phyloP scores from a whole-genome alignment of 2,888 invertebrate genomes.

The Lycaena phlaeas region DNA sequence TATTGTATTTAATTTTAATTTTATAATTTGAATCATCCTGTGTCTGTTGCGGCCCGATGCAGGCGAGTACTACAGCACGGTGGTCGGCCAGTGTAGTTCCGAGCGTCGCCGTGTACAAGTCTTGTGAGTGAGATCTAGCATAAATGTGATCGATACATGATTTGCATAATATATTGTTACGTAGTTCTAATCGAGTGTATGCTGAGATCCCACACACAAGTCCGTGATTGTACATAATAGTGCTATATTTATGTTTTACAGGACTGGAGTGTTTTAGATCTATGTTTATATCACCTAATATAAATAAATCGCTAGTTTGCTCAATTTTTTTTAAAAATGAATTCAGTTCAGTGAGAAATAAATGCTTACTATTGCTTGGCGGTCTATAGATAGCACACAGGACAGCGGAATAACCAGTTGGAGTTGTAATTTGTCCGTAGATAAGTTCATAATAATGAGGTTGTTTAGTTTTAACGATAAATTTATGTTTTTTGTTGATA shows the following conservation, averaged over 20 bases:
- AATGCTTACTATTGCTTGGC: constrained; percentile 14
- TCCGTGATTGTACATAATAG: no score
- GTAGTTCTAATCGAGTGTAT: no score
- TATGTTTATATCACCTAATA: constrained; percentile 16
- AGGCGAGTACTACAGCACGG: neutral
- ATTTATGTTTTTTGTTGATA: constrained; percentile 16
- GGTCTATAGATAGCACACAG: constrained; percentile 15
- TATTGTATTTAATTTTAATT: neutral
- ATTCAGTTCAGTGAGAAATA: constrained; percentile 15
- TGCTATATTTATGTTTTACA: constrained; percentile 17
- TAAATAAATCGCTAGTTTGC: neutral
- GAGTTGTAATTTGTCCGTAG: constrained; percentile 12
- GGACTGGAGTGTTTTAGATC: constrained; percentile 10
- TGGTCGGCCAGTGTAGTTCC: constrained; percentile 18
- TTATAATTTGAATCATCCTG: neutral
- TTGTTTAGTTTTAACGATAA: neutral
- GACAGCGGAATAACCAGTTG: constrained; percentile 7
- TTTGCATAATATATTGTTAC: no score
- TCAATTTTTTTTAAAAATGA: neutral
- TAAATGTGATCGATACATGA: no score
- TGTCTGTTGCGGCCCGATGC: neutral
- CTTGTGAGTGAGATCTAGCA: constrained; percentile 13
- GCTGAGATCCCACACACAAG: no score
- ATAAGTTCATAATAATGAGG: constrained; percentile 16
- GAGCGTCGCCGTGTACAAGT: constrained; percentile 17